Evolutionary conservation across 1,140 invertebrate species (phyloP), one percentile per base, ranked within the genome.

Genomic region (Danaus plexippus): DNA sequence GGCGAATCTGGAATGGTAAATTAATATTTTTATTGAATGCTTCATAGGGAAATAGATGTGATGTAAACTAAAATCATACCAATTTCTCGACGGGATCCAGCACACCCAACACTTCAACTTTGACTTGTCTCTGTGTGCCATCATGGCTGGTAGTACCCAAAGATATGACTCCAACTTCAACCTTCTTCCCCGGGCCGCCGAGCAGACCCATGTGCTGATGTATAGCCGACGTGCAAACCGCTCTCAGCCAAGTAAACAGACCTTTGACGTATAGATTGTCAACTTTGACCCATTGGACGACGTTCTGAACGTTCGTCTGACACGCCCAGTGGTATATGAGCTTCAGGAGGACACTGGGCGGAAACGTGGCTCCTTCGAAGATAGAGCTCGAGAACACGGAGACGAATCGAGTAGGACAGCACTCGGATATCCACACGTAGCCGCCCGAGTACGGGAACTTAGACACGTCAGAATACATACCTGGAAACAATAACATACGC

Each of bases 241-340:
- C 92, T 47, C 95, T 87, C 42, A 96, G 77, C 89, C 93, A 92
- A 0, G 93, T 94, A 62, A 93, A 95, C 59, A 96, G 90, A 10
- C 92, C 77, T 54, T 87, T 87, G 9, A 87, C 84, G 52, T 87
- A 87, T 0, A 87, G 55, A 56, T 87, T 87, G 51, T 87, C 84
- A 1, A 87, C 94, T 88, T 96, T 96, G 0, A 96, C 91, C 95
- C 95, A 96, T 47, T 94, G 93, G 0, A 94, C 90, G 9, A 96
- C 94, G 74, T 96, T 97, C 67, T 93, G 92, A 9, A 96, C 92
- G 55, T 93, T 94, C 1, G 95, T 96, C 70, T 96, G 95, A 73
- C 94, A 96, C 0, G 93, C 90, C 95, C 95, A 97, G 75, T 97
- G 95, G 77, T 96, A 97, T 22, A 97, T 92, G 0, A 96, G 85